Conservation (phyloP, 2,797 vertebrate species). For the Argentina silus region DNA sequence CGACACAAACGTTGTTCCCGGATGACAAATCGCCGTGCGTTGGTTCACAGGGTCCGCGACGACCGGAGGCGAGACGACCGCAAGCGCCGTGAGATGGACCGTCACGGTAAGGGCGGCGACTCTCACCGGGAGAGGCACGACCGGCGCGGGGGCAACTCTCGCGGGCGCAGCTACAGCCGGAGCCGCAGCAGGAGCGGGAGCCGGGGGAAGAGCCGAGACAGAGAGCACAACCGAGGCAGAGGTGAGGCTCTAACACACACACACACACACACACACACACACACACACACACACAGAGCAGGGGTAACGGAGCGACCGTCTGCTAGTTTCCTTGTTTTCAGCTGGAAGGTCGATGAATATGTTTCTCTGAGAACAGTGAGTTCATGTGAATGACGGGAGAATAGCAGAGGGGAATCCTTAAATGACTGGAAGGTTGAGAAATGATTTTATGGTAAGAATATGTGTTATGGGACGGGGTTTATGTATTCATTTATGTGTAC, state of each 20-base stretch:
- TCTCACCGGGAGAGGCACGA: constrained; percentile 91
- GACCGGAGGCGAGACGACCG: constrained; percentile 93
- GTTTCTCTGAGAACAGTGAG: too few relatives aligned
- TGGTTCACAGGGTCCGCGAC: constrained; percentile 82
- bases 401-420: too few relatives aligned
- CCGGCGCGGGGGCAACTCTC: constrained; percentile 86
- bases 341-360: too few relatives aligned
- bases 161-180: constrained; percentile 80
- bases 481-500: too few relatives aligned
- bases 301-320: too few relatives aligned
- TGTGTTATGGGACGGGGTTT: too few relatives aligned
- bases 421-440: too few relatives aligned
- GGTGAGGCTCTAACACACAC: constrained; percentile 72
- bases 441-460: too few relatives aligned
- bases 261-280: neutral
- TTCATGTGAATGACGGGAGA: too few relatives aligned
- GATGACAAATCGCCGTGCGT: neutral
- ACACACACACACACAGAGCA: too few relatives aligned
- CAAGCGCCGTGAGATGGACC: constrained; percentile 90
- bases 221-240: constrained; percentile 82
- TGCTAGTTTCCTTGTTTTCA: too few relatives aligned
- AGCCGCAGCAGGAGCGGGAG: constrained; percentile 86
- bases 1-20: neutral
- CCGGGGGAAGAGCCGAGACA: constrained; percentile 89
- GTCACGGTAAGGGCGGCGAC: constrained; percentile 86